A percentile compares a stretch with the other conserved stretches of the same genome.
Conservation (phyloP, 2,113 vertebrate genomes). For the Glaucidium brasilianum region DNA sequence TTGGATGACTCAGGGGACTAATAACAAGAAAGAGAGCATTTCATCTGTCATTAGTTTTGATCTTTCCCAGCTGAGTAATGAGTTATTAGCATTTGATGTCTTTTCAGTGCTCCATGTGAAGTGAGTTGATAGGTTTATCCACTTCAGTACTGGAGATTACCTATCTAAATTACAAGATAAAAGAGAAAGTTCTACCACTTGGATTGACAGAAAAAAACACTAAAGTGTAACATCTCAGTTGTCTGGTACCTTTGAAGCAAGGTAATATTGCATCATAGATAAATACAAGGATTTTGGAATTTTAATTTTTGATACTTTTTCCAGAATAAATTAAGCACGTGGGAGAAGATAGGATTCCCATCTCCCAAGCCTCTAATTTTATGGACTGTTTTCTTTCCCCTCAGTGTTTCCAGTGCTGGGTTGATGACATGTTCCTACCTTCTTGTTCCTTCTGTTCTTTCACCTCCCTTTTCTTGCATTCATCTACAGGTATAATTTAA, state of each 20-base stretch:
- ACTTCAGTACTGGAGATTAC: background rate
- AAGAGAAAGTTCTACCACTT: background rate
- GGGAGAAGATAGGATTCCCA: background rate
- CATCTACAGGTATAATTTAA: background rate
- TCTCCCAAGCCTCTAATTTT: background rate
- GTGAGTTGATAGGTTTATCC: background rate
- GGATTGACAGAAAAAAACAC: background rate
- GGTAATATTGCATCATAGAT: background rate
- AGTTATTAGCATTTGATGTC: background rate
- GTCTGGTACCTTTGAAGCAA: background rate
- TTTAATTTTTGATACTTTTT: background rate
- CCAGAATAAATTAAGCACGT: background rate
- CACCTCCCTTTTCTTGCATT: background rate
- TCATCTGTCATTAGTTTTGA: constrained; percentile 17
- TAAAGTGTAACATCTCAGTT: background rate
- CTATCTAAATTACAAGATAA: background rate
- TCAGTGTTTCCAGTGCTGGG: background rate
- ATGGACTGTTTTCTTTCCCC: background rate
- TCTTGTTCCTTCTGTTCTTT: background rate
- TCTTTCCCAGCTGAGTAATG: constrained; percentile 10
- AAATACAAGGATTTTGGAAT: background rate
- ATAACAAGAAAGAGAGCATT: background rate
- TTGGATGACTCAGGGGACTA: constrained; percentile 11
- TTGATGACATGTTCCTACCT: background rate
- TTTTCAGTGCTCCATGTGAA: background rate